Evolutionary conservation across 30 jellyfish, hydroid and myxozoan species (phyloP), one percentile per base, ranked within the genome.

Genomic region (Aurelia sp.): DNA sequence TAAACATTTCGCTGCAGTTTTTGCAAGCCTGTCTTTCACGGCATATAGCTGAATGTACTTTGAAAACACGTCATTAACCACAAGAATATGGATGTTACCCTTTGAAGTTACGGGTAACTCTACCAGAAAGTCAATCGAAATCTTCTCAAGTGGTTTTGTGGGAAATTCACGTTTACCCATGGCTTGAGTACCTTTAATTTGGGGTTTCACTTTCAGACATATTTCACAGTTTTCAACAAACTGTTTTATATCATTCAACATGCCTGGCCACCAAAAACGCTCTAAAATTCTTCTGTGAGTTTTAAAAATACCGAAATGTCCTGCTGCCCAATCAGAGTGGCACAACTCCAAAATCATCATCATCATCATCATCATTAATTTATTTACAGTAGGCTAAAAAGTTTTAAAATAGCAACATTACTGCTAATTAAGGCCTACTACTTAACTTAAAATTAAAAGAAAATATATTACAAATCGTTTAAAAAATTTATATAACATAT

Each of bases 301-400:
- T 44, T 64, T 67, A 60, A 82, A 67, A 20, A 18, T 50, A 1
- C 86, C 86, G 51, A 67, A 82, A 69, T 70, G 92, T 52, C 86
- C 92, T 15, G 92, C 2, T 7, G 78, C 78, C 86, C 92, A 82
- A 1, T 81, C 84, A 8, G 91, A 81, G 31, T 81, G 91, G 5
- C 91, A 81, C 59, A 74, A 52, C 21, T 31, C 31, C 16, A 72
- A 9, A n/a, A n/a, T n/a, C n/a, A n/a, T n/a, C n/a, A n/a, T n/a
- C n/a, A n/a, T n/a, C n/a, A n/a, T n/a, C n/a, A n/a, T n/a, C n/a
- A n/a, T n/a, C n/a, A n/a, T n/a, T n/a, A n/a, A n/a, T n/a, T n/a
- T n/a, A n/a, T n/a, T n/a, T n/a, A n/a, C n/a, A n/a, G n/a, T n/a
- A n/a, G n/a, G n/a, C n/a, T n/a, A n/a, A n/a, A n/a, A n/a, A n/a